Evolutionary conservation across 2,888 invertebrate species (phyloP), one percentile per base, ranked within the genome.

Genomic region (Liposcelis brunnea): DNA sequence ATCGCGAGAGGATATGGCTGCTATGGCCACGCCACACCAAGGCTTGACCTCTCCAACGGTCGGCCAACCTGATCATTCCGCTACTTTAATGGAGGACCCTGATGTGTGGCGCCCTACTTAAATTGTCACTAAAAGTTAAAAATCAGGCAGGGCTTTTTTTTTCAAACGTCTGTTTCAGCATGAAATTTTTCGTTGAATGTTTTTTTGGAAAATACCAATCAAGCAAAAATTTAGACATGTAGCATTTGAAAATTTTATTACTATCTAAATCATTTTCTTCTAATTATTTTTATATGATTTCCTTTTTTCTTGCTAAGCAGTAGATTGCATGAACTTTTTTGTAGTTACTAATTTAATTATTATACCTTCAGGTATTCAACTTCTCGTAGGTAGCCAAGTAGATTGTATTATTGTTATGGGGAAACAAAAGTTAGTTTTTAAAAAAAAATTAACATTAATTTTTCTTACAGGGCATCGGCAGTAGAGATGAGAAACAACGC

Each of bases 71-170:
- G 71, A 74, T 61, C 78, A 77, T 57, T 78, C 74, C 68, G 79
- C 80, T 60, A 85, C 86, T 50, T 74, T 86, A 56, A 86, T 87
- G 85, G 86, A 86, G 71, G 86, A 87, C 69, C 86, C 86, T 50
- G 86, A 86, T 70, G 84, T 86, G 59, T 87, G 86, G 86, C 83
- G 86, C 68, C 85, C 86, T 60, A 85, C 85, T 75, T 86, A 85
- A 80, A 73, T 68, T 54, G 44, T 51, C 49, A 58, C 19, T 44
- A 35, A 36, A 15, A 31, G 12, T 26, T 19, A 37, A 45, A 36
- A 45, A 44, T 37, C 43, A 46, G 32, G 38, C 16, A 31, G 42
- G 18, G 15, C 7, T 14, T 21, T 14, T 31, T 32, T 5, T 11
- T 43, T 15, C 19, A 32, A 11, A 10, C 40, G 32, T 18, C 18